Base-by-base conservation (phyloP, 1,140 invertebrate genomes). In the Caenorhabditis inopinata region DNA sequence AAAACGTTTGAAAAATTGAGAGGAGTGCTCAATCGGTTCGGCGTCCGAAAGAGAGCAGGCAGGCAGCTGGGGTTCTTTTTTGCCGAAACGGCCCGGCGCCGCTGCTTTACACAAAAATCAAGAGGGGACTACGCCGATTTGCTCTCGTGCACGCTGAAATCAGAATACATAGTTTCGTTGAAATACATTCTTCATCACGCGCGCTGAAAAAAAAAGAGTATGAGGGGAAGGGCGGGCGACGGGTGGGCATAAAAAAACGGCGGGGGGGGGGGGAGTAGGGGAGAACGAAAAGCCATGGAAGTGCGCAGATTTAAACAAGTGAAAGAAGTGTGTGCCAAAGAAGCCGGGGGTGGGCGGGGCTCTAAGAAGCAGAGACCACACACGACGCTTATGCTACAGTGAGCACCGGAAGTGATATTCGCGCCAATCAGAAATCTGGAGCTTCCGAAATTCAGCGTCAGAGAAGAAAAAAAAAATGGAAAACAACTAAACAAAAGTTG, bases 101-200 rank as follows among this genome's bases (percentile, higher is more conserved):
- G 58, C 58, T n/a, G 58, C 58, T 68, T 68, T 68, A 68, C 58
- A 58, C 51, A 58, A 58, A 68, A 68, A 68, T n/a, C n/a, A n/a
- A n/a, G n/a, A n/a, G n/a, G n/a, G n/a, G n/a, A n/a, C n/a, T n/a
- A n/a, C n/a, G n/a, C n/a, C n/a, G n/a, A n/a, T n/a, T n/a, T n/a
- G n/a, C n/a, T n/a, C n/a, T n/a, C n/a, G n/a, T n/a, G n/a, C n/a
- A n/a, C n/a, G n/a, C 21, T 25, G 16, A 32, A 58, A 32, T 58
- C 27, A 7, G 6, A 32, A 11, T 12, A 7, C 29, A 32, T 32
- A n/a, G 32, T 32, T 14, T 29, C 2, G 27, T 58, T 29, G 27
- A 29, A 58, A 58, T n/a, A n/a, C n/a, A n/a, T n/a, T n/a, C n/a
- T n/a, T n/a, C n/a, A n/a, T n/a, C n/a, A n/a, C n/a, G n/a, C n/a